Conservation (phyloP, 1,140 invertebrate genomes). For the Bombyx mandarina region DNA sequence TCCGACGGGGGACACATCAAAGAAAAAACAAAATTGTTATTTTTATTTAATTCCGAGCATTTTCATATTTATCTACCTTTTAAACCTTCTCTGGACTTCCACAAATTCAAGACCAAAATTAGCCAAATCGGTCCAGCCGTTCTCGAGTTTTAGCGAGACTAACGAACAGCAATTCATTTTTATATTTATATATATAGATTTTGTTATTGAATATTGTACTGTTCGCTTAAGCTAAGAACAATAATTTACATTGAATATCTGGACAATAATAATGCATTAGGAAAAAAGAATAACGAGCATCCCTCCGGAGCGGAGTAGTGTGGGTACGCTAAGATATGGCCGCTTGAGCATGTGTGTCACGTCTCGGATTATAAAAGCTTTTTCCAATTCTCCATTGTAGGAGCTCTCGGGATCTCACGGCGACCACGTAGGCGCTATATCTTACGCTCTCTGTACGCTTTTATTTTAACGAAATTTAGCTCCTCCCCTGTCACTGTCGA, state of each 20-base stretch:
- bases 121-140: too few species aligned
- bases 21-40: too few species aligned
- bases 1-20: too few species aligned
- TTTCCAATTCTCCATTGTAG: conserved; percentile 68
- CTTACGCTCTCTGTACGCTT: conserved; percentile 62
- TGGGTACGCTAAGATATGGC: conserved; percentile 22
- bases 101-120: too few species aligned
- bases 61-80: too few species aligned
- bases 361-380: conserved; percentile 69
- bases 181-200: too few species aligned
- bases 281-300: conserved; percentile 14
- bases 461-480: conserved; percentile 69
- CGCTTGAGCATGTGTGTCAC: conserved; percentile 60
- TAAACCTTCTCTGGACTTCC: too few species aligned
- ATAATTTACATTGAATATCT: conserved; percentile 10
- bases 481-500: conserved; percentile 57
- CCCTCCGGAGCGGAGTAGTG: conserved; percentile 6
- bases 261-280: conserved; percentile 13
- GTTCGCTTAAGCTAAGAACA: background rate
- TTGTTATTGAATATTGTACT: too few species aligned
- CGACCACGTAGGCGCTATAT: conserved; percentile 67
- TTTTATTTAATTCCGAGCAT: too few species aligned
- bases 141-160: too few species aligned
- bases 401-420: conserved; percentile 44
- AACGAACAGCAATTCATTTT: too few species aligned